phyloP scores from a whole-genome alignment of 2,888 invertebrate species.

The Hoplodrina blanda region DNA sequence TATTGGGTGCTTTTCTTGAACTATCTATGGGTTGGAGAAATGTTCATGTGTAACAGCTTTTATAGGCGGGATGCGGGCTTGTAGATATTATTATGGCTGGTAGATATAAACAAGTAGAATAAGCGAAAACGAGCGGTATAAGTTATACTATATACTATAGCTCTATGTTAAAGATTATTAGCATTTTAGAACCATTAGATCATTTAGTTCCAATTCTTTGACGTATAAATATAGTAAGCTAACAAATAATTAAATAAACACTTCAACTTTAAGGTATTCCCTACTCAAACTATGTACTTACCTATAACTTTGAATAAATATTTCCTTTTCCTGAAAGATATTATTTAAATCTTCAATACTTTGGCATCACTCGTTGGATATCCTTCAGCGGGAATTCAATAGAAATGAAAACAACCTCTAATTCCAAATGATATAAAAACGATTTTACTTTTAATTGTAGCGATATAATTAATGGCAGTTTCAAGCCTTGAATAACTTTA shows the following conservation, averaged over 20 bases:
- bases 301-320: too few relatives aligned
- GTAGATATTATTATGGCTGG: constrained; percentile 5
- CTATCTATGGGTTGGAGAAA: constrained; percentile 16
- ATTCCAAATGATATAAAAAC: not conserved
- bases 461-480: too few relatives aligned
- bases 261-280: too few relatives aligned
- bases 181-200: too few relatives aligned
- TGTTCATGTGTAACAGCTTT: constrained; percentile 28
- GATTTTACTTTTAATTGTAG: too few relatives aligned
- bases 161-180: too few relatives aligned
- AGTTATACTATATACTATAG: not conserved
- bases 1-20: constrained; percentile 37
- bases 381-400: not conserved
- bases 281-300: too few relatives aligned
- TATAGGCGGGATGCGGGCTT: not conserved
- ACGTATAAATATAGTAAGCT: too few relatives aligned
- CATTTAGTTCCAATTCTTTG: too few relatives aligned
- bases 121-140: not conserved
- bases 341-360: constrained; percentile 12
- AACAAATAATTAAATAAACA: too few relatives aligned
- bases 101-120: not conserved
- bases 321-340: constrained; percentile 1
- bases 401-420: not conserved
- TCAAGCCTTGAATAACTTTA: too few relatives aligned
- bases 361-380: not conserved